Evolutionary conservation across 2,888 invertebrate genomes (phyloP).

Genomic region (Heliconius ethilla): DNA sequence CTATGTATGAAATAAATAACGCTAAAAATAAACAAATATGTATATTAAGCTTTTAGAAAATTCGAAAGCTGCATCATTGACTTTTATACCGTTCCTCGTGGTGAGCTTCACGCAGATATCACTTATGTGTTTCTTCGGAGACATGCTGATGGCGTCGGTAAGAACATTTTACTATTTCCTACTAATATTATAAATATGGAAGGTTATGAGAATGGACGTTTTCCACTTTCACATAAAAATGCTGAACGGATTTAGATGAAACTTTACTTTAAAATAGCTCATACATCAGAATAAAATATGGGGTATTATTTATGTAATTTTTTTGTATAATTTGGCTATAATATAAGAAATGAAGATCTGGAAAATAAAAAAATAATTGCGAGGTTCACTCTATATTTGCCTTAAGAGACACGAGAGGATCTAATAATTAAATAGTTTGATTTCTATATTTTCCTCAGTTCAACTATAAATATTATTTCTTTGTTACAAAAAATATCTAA

Average conservation of each 20-base stretch:
- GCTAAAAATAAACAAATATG: no score
- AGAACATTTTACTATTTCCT: slow-evolving; percentile 40
- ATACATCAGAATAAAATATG: no score
- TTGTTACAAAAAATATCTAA: not conserved
- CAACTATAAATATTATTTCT: not conserved
- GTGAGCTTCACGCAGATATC: slow-evolving; percentile 64
- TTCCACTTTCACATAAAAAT: not conserved
- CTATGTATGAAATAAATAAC: not conserved
- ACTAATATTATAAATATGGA: not conserved
- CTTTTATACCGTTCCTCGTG: slow-evolving; percentile 59
- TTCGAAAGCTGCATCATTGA: slow-evolving; percentile 48
- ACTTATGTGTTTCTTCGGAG: slow-evolving; percentile 65
- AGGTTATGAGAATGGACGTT: not conserved
- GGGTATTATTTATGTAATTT: no score
- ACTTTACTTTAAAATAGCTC: not conserved
- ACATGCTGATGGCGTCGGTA: slow-evolving; percentile 66
- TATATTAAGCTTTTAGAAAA: slow-evolving; percentile 45
- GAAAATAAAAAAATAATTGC: not conserved
- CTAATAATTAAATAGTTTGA: no score
- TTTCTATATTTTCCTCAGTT: no score
- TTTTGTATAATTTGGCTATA: not conserved
- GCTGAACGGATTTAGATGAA: not conserved
- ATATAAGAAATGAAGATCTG: not conserved
- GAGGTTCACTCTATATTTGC: no score
- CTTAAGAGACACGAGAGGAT: not conserved